Percentiles rank a stretch among this genome's conserved stretches.
Conservation (phyloP, 2,113 vertebrate species). For the Thermophis baileyi region DNA sequence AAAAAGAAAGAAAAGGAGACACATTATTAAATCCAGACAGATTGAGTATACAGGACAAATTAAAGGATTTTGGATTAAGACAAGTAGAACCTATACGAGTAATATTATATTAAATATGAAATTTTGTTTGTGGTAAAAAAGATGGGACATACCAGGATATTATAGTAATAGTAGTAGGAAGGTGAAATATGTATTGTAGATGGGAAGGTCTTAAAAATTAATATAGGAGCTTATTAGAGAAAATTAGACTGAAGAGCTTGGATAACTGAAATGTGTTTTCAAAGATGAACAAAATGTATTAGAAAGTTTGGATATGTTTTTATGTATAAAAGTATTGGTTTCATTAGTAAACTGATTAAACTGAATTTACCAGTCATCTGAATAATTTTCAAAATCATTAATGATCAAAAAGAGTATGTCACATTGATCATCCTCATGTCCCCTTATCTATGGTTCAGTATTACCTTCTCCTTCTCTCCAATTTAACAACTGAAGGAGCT, state of each 20-base stretch:
- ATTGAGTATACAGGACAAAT: neutral
- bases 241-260: neutral
- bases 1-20: neutral
- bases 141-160: neutral
- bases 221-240: neutral
- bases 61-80: neutral
- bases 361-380: neutral
- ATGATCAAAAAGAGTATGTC: neutral
- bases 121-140: neutral
- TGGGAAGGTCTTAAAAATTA: neutral
- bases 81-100: neutral
- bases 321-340: neutral
- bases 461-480: neutral
- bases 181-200: neutral
- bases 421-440: neutral
- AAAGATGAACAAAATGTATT: neutral
- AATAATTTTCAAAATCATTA: neutral
- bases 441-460: neutral
- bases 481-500: neutral
- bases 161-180: neutral
- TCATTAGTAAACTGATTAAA: neutral
- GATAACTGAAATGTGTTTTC: neutral
- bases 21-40: neutral
- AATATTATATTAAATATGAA: neutral
- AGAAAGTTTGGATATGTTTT: neutral